Conservation (phyloP, 2,113 vertebrate genomes). For the Otus sunia region DNA sequence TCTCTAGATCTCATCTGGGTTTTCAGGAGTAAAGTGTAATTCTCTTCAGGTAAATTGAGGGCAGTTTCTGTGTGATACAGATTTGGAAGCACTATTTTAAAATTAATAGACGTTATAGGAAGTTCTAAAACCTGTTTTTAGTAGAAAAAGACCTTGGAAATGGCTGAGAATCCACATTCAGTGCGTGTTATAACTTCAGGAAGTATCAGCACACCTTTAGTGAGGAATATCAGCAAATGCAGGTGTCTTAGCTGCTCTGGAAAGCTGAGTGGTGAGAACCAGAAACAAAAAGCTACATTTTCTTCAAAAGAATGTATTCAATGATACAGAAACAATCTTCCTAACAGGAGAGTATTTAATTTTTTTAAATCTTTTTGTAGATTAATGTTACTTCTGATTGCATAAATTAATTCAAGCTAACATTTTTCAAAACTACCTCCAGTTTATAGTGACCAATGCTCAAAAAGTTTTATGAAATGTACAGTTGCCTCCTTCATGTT, state of each 20-base stretch:
- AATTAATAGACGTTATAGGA: background rate
- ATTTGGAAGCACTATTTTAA: background rate
- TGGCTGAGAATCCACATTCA: background rate
- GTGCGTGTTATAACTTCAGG: background rate
- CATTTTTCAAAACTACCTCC: slow-evolving; percentile 56
- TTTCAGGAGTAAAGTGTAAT: slow-evolving; percentile 15
- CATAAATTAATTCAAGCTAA: slow-evolving; percentile 31
- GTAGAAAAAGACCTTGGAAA: background rate
- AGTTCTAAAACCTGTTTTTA: background rate
- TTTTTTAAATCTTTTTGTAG: background rate
- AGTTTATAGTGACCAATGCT: slow-evolving; percentile 57
- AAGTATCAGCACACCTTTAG: background rate
- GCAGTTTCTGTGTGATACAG: background rate
- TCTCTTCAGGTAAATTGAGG: background rate
- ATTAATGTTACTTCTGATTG: slow-evolving; percentile 1
- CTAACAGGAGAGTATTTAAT: background rate
- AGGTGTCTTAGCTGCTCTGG: background rate
- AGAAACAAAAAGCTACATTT: background rate
- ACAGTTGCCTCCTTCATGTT: background rate
- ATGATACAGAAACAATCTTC: background rate
- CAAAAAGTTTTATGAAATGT: slow-evolving; percentile 7
- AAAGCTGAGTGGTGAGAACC: background rate
- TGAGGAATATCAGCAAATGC: background rate
- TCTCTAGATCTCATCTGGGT: background rate
- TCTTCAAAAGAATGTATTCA: background rate